phyloP scores from a whole-genome alignment of 2,888 invertebrate species.

The Lasius platythorax region DNA sequence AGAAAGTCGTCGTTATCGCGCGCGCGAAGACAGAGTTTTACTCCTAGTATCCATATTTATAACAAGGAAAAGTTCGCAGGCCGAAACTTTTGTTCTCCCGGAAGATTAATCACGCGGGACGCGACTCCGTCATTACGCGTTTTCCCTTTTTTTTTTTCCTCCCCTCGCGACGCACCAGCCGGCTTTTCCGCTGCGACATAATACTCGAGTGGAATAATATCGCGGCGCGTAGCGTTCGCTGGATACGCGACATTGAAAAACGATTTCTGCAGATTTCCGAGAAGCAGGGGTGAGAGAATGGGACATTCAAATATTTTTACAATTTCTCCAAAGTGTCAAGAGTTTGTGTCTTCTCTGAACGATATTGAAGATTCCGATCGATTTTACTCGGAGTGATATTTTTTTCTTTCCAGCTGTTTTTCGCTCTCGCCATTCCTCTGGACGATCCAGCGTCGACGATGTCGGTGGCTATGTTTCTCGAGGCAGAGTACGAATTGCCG shows the following conservation, averaged over 20 bases:
- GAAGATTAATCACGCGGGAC: conserved; percentile 56
- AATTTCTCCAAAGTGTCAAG: background rate
- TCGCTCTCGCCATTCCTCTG: conserved; percentile 90
- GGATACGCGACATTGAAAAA: conserved; percentile 19
- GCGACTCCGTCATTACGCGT: conserved; percentile 53
- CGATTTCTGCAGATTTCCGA: background rate
- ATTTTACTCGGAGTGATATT: background rate
- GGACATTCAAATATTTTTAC: background rate
- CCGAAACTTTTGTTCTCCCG: conserved; percentile 55
- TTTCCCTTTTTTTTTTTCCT: conserved; percentile 50
- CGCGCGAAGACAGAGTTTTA: conserved; percentile 51
- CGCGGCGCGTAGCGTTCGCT: background rate
- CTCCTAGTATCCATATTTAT: conserved; percentile 50
- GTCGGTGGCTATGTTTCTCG: conserved; percentile 91
- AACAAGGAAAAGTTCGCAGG: conserved; percentile 59
- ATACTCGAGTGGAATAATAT: conserved; percentile 43
- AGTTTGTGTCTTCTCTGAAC: background rate
- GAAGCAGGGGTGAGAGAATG: background rate
- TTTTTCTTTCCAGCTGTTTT: conserved; percentile 87
- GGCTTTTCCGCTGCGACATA: conserved; percentile 14
- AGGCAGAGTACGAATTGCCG: conserved; percentile 89
- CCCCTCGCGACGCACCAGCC: background rate
- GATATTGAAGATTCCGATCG: background rate
- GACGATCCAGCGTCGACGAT: conserved; percentile 89
- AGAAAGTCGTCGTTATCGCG: conserved; percentile 43